These are phyloP conservation scores for Takifugu flavidus DNA, from an alignment of 2,113 vertebrate genomes.

Conservation along the genomic window DNA sequence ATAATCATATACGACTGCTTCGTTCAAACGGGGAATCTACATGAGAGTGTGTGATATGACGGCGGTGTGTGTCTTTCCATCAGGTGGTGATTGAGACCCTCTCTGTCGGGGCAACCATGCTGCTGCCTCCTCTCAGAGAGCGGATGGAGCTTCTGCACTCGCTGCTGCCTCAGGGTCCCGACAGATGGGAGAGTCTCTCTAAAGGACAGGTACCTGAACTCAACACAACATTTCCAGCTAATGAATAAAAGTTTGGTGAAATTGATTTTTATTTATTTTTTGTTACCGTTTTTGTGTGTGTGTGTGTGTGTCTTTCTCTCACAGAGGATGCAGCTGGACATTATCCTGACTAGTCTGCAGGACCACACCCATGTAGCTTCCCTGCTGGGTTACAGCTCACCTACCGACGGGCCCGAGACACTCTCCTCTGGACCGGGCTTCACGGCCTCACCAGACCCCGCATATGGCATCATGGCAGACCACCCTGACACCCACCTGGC, in stretches of 20 bases:
- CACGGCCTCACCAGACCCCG: conserved; percentile 49
- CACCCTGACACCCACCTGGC: conserved; percentile 95
- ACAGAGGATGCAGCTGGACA: conserved; percentile 97
- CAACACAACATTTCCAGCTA: neutral
- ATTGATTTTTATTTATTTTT: neutral
- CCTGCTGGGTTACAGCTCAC: conserved; percentile 91
- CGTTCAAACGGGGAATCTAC: too few relatives aligned
- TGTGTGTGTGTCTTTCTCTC: conserved; percentile 4
- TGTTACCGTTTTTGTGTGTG: neutral
- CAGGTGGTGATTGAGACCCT: conserved; percentile 97
- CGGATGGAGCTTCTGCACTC: conserved; percentile 97
- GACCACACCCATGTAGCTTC: conserved; percentile 98
- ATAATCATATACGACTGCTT: too few relatives aligned
- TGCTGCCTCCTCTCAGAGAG: conserved; percentile 92
- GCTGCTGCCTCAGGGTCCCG: conserved; percentile 93
- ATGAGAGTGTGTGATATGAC: too few relatives aligned
- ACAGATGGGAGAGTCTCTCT: conserved; percentile 96
- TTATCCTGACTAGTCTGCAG: conserved; percentile 95
- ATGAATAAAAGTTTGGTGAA: neutral
- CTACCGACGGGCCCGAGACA: conserved; percentile 83
- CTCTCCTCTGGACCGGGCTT: conserved; percentile 73
- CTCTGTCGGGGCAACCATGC: conserved; percentile 97
- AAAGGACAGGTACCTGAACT: conserved; percentile 88
- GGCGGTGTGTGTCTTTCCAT: conserved; percentile 15
- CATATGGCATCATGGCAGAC: conserved; percentile 55